Evolutionary conservation across 2,888 invertebrate species (phyloP), one percentile per base, ranked within the genome.

Genomic region (Nycteola revayana): DNA sequence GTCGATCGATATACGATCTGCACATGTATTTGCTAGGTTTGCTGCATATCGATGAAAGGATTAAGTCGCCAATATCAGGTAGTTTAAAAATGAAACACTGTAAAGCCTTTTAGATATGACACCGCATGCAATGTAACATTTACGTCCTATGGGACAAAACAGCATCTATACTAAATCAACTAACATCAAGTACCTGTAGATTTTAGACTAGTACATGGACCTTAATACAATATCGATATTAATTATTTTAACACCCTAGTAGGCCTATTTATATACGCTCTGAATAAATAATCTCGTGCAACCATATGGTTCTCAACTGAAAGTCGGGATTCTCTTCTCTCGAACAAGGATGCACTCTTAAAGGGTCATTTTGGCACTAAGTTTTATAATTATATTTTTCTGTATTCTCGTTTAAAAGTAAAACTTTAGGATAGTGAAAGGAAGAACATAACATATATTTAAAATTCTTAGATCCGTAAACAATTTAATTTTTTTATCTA

Each of bases 101-200:
- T 11, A 33, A 42, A 45, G 42, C 27, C 3, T 39, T 26, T 43
- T 38, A 53, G 48, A 59, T 61, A 67, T 66, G 60, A 62, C 52
- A 60, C 55, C 52, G 59, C 65, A 72, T 72, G 66, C 63, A 73
- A 61, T 58, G 38, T 55, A 60, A 63, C 44, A 57, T 55, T 44
- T 41, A 58, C 41, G 60, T 63, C 59, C 67, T 70, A 62, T 55
- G 65, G 66, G 66, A 69, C 60, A 60, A 58, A 61, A 66, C 65
- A 65, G 61, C 54, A 43, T 64, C 73, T 79, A 80, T 62, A 49
- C 73, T 80, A 76, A 69, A 62, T 24, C 64, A 75, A 69, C 83
- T 83, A 85, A 82, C 82, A 84, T 59, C 76, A 63, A 85, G 63
- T 80, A 78, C 75, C 80, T 78, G 76, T 72, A 70, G 58, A 61